Base-by-base conservation (phyloP, 2,113 vertebrate genomes). In the Bufo gargarizans region DNA sequence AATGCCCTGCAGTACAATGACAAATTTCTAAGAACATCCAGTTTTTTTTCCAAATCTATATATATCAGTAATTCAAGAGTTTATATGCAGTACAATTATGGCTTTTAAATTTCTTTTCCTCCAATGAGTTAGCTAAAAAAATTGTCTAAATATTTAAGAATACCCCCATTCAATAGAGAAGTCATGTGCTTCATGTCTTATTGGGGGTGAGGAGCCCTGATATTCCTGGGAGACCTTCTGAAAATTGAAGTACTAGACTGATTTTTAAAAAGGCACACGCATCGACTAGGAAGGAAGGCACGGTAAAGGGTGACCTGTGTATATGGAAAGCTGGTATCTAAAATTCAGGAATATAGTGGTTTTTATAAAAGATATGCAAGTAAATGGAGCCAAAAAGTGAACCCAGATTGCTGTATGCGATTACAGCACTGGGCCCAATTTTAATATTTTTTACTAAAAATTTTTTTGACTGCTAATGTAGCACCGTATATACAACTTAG, bases 201-300 rank as follows among this genome's bases (percentile, higher is more conserved):
- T 49, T 77, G 7, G 78, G 71, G 56, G 19, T 77, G 55, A 84
- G 10, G 47, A 61, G 55, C 82, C 81, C 74, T 84, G 58, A 67
- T 58, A 56, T 17, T 45, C 16, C 56, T 0, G 59, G 76, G 87
- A 67, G 14, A 77, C 10, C 58, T 13, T 77, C 87, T 56, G n/a
- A 77, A 58, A 58, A 88, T 71, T 49, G 80, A 88, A 77, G 86
- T 58, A 82, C 61, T 63, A 82, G 86, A 88, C 56, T 55, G n/a
- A 88, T 77, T 45, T 78, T 84, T 10, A 47, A 61, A 61, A 88
- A 88, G 87, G 87, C 87, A 88, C 87, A 88, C 49, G 55, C 81
- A 88, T 88, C 59, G 59, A 88, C 72, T 56, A 77, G 87, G 72
- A 88, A 88, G 81, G 49, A 88, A 88, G 87, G 87, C 87, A 88